phyloP scores from a whole-genome alignment of 1,140 invertebrate species.

The Teleogryllus occipitalis region DNA sequence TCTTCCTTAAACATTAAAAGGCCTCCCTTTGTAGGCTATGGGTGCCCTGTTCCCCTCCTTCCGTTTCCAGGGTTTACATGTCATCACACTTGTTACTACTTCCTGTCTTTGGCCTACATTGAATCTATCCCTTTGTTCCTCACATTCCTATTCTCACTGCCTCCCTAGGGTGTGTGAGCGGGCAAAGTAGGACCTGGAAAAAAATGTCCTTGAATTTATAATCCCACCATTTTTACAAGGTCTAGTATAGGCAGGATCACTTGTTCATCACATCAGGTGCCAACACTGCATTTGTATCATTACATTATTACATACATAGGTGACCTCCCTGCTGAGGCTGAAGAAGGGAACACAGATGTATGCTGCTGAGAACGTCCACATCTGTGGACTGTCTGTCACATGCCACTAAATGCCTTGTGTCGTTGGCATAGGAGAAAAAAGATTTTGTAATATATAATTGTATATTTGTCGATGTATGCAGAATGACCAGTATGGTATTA shows the following conservation, averaged over 20 bases:
- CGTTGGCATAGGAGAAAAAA: conserved; percentile 4
- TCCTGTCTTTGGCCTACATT: not conserved
- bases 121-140: conserved; percentile 8
- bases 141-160: not conserved
- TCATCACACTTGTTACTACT: not conserved
- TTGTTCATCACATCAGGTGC: conserved; percentile 8
- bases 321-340: not conserved
- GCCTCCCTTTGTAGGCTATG: conserved; percentile 4
- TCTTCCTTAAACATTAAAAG: conserved; percentile 3
- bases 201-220: not conserved
- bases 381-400: conserved; percentile 10
- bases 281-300: conserved; percentile 14
- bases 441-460: not conserved
- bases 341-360: conserved; percentile 2
- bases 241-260: not conserved
- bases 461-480: not conserved
- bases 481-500: not conserved
- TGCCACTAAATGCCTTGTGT: conserved; percentile 13
- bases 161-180: not conserved
- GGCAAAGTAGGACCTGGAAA: conserved; percentile 4
- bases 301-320: not conserved
- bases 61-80: not conserved
- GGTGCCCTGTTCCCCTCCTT: not conserved
- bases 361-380: not conserved
- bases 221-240: not conserved